Evolutionary conservation across 1,140 invertebrate genomes (phyloP), one percentile per base, ranked within the genome.

Genomic region (Dreissena rostriformis): DNA sequence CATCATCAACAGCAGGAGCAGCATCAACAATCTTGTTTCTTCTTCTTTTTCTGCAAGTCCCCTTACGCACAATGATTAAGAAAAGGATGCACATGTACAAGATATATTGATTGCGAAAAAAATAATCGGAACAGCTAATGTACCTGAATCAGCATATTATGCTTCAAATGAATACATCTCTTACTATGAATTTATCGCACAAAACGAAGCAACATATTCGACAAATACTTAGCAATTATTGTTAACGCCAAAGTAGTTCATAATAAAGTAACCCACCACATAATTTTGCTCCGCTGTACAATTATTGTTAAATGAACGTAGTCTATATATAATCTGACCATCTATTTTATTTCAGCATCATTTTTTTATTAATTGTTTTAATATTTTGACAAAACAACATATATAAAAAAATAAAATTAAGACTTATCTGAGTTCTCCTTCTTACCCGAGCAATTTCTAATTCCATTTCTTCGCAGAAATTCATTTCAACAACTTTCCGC

Each of bases 381-480:
- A n/a, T n/a, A n/a, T n/a, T n/a, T n/a, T n/a, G n/a, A n/a, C n/a
- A n/a, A n/a, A n/a, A n/a, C n/a, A n/a, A n/a, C n/a, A n/a, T n/a
- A n/a, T n/a, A n/a, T n/a, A n/a, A n/a, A n/a, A n/a, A n/a, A n/a
- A n/a, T n/a, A n/a, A n/a, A n/a, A n/a, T n/a, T n/a, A n/a, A n/a
- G n/a, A n/a, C n/a, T n/a, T n/a, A n/a, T n/a, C n/a, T n/a, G n/a
- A n/a, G n/a, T n/a, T n/a, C n/a, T n/a, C n/a, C 51, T 63, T 76
- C 63, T 63, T 63, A 65, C 74, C 15, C 19, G 19, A 66, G n/a
- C 65, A 0, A 24, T 29, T 22, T 29, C 29, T 39, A 24, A 61
- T 12, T 63, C 26, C 74, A 76, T 76, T 65, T 76, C 74, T n/a
- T 15, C 4, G 26, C n/a, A 76, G 49, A 76, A 65, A 76, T 65